phyloP scores from a whole-genome alignment of 2,888 invertebrate genomes.

The Ypsolopha sequella region DNA sequence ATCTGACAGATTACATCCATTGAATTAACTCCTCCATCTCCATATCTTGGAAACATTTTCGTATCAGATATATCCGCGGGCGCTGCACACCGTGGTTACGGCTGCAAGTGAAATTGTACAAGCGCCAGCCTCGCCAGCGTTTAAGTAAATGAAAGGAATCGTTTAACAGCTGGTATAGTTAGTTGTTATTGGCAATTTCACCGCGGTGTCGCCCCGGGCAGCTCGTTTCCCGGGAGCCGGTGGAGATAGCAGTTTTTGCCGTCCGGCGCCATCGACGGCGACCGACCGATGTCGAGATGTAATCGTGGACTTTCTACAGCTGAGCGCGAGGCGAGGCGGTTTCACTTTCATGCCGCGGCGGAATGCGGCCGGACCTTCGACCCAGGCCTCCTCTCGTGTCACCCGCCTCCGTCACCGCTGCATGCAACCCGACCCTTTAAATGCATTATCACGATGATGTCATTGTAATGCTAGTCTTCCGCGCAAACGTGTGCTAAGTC shows the following conservation, averaged over 20 bases:
- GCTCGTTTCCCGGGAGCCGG: constrained; percentile 52
- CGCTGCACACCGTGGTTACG: constrained; percentile 14
- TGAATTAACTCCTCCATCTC: constrained; percentile 15
- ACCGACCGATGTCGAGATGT: constrained; percentile 37
- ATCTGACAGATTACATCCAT: neutral
- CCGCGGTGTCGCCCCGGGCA: constrained; percentile 44
- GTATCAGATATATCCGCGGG: constrained; percentile 14
- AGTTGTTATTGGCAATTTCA: constrained; percentile 47
- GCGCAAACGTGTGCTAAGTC: no score
- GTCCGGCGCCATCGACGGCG: constrained; percentile 37
- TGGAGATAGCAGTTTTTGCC: constrained; percentile 58
- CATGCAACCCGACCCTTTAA: neutral
- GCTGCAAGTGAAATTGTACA: constrained; percentile 41
- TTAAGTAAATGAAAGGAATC: constrained; percentile 46
- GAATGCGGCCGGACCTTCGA: constrained; percentile 69
- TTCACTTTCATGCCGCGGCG: constrained; percentile 65
- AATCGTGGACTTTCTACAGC: constrained; percentile 68
- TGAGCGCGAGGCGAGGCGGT: constrained; percentile 47
- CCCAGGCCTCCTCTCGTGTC: constrained; percentile 31
- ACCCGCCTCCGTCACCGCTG: constrained; percentile 1
- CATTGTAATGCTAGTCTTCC: no score
- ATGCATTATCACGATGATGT: no score
- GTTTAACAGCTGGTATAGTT: constrained; percentile 26
- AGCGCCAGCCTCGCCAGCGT: constrained; percentile 20
- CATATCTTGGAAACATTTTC: constrained; percentile 24